A percentile compares a stretch with the other conserved stretches of the same genome.
Evolutionary conservation across 2,113 vertebrate genomes (phyloP).

Genomic region (Pterocles gutturalis): DNA sequence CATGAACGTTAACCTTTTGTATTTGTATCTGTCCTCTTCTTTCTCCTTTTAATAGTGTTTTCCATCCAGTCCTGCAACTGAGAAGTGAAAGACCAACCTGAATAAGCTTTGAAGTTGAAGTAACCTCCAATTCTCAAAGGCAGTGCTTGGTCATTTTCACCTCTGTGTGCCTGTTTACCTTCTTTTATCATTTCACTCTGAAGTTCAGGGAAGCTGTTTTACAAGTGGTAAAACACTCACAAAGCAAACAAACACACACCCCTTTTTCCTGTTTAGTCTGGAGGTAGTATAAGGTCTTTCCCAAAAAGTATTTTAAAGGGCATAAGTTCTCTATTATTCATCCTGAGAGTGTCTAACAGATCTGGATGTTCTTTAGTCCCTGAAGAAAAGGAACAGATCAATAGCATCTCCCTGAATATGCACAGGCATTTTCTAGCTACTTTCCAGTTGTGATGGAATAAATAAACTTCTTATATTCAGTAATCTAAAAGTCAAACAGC

Average conservation of each 20-base stretch:
- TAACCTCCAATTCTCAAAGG: background rate
- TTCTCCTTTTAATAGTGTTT: background rate
- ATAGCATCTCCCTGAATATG: background rate
- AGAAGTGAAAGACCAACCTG: background rate
- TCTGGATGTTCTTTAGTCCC: background rate
- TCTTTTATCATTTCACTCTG: background rate
- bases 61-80: background rate
- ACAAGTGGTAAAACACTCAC: background rate
- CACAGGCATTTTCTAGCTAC: background rate
- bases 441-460: background rate
- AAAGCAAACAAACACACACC: background rate
- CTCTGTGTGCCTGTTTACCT: background rate
- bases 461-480: background rate
- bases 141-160: background rate
- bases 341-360: background rate
- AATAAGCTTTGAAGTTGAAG: background rate
- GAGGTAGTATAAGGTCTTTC: background rate
- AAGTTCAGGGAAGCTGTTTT: background rate
- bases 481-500: background rate
- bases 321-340: background rate
- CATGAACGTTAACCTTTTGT: background rate
- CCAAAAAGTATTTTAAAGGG: background rate
- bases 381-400: background rate
- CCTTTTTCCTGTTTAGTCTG: background rate
- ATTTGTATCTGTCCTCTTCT: background rate